Evolutionary conservation across 2,888 invertebrate genomes (phyloP).

Genomic region (Dastarcus helophoroides): DNA sequence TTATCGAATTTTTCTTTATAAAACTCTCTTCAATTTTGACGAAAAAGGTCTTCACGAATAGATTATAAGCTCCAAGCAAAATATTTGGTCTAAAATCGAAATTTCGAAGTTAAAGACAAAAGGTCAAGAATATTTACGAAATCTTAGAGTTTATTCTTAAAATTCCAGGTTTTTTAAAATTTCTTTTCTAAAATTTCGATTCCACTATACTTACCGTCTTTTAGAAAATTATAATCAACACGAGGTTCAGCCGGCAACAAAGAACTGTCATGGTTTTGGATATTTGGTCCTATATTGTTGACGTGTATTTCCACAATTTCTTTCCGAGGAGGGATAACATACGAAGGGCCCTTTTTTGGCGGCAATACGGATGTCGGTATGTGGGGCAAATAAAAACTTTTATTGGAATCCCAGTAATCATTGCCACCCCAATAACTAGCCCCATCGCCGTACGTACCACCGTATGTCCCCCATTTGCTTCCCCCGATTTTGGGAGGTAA

Average conservation of each 20-base stretch:
- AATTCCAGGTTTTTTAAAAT: no score
- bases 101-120: no score
- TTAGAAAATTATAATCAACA: constrained; percentile 23
- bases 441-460: constrained; percentile 29
- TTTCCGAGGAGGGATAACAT: background rate
- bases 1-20: no score
- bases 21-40: no score
- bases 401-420: constrained; percentile 29
- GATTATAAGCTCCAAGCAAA: no score
- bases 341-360: background rate
- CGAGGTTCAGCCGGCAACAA: constrained; percentile 25
- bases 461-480: constrained; percentile 33
- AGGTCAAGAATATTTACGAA: no score
- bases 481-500: constrained; percentile 28
- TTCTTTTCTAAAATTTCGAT: no score
- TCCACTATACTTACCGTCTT: constrained; percentile 32
- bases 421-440: no score
- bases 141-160: no score
- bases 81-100: no score
- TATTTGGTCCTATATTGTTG: constrained; percentile 10
- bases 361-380: background rate
- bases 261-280: constrained; percentile 15
- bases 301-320: constrained; percentile 7
- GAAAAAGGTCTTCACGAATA: no score
- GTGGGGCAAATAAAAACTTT: constrained; percentile 3